phyloP scores from a whole-genome alignment of 1,140 invertebrate genomes.

The Hermetia illucens region DNA sequence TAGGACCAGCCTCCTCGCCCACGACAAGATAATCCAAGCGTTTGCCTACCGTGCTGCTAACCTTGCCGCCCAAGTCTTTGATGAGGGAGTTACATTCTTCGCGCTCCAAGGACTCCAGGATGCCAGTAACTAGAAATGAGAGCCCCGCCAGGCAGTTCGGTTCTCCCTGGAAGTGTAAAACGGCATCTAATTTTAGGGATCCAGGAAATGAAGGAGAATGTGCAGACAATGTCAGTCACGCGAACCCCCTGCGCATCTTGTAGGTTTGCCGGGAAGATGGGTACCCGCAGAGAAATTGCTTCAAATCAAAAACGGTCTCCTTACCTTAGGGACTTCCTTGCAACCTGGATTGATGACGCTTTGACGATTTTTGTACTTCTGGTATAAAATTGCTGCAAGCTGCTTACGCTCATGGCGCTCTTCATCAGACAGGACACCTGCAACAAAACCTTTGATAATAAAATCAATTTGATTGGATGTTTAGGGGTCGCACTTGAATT shows the following conservation, averaged over 20 bases:
- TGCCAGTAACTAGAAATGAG: conserved; percentile 75
- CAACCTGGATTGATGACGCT: conserved; percentile 63
- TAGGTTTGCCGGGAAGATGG: background rate
- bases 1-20: conserved; percentile 69
- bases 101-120: conserved; percentile 75
- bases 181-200: background rate
- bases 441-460: too few relatives aligned
- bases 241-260: conserved; percentile 5
- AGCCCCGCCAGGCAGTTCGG: conserved; percentile 59
- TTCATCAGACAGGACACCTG: conserved; percentile 38
- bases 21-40: conserved; percentile 69
- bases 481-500: conserved; percentile 1
- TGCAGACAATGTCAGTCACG: conserved; percentile 7
- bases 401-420: conserved; percentile 48
- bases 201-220: conserved; percentile 3
- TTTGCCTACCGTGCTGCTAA: conserved; percentile 56
- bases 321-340: conserved; percentile 68
- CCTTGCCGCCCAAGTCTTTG: conserved; percentile 64
- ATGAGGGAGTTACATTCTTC: conserved; percentile 64
- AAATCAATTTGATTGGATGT: too few relatives aligned
- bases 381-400: conserved; percentile 45
- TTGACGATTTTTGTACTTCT: conserved; percentile 56
- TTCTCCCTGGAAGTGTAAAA: conserved; percentile 44
- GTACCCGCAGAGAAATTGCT: too few relatives aligned
- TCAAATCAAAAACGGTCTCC: conserved; percentile 4